These are phyloP conservation scores for Oscheius myriophilus DNA, from an alignment of 2,888 invertebrate genomes.

Conservation along the genomic window DNA sequence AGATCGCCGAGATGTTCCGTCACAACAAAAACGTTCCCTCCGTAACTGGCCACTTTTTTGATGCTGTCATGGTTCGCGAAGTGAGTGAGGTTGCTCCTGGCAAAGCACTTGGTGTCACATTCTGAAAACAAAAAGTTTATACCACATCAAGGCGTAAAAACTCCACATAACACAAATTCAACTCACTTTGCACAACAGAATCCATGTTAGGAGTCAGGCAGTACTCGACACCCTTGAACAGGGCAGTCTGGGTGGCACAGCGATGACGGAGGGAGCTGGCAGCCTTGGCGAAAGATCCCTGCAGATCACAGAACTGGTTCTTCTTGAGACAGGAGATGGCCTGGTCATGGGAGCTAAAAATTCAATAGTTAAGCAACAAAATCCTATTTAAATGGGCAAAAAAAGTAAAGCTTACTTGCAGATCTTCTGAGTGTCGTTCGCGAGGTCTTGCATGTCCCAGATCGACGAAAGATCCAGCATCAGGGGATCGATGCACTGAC, in stretches of 20 bases:
- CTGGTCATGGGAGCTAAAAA: slow-evolving; percentile 29
- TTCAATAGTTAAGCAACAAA: too few relatives aligned
- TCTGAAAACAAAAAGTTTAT: slow-evolving; percentile 23
- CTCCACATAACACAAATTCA: too few relatives aligned
- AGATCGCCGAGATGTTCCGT: slow-evolving; percentile 42
- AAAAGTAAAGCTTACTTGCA: slow-evolving; percentile 27
- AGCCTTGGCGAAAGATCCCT: slow-evolving; percentile 34
- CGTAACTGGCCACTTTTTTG: slow-evolving; percentile 41
- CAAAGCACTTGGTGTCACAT: slow-evolving; percentile 40
- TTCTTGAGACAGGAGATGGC: slow-evolving; percentile 38
- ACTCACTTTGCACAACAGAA: slow-evolving; percentile 33
- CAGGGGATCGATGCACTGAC: slow-evolving; percentile 48
- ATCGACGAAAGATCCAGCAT: slow-evolving; percentile 40
- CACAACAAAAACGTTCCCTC: slow-evolving; percentile 49
- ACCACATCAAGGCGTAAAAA: too few relatives aligned
- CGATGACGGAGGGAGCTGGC: slow-evolving; percentile 10
- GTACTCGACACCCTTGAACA: slow-evolving; percentile 37
- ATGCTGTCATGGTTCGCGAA: slow-evolving; percentile 40
- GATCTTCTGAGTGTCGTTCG: slow-evolving; percentile 35
- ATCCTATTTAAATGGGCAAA: too few relatives aligned
- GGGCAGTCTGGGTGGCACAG: slow-evolving; percentile 38
- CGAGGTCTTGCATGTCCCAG: slow-evolving; percentile 46
- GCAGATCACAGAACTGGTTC: slow-evolving; percentile 40
- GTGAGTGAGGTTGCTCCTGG: slow-evolving; percentile 40
- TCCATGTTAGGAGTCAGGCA: slow-evolving; percentile 40